These are phyloP conservation scores for Hyaena hyaena DNA, from an alignment of 2,113 vertebrate species.

Conservation along the genomic window DNA sequence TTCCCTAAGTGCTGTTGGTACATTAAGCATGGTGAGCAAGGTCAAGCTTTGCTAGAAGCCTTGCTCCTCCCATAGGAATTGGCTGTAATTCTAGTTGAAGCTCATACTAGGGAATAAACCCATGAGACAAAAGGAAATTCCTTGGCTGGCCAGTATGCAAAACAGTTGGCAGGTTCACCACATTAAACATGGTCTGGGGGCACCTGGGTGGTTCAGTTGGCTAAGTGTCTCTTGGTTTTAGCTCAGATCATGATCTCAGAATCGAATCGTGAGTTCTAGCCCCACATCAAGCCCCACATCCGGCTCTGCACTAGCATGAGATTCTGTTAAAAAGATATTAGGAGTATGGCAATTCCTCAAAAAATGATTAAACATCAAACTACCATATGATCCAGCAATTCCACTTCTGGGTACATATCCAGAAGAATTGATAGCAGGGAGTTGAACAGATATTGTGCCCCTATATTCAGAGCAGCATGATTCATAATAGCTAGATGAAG, in stretches of 20 bases:
- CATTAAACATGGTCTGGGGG: background rate
- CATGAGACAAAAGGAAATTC: background rate
- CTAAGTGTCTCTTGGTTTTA: no score
- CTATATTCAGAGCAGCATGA: no score
- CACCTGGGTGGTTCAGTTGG: no score
- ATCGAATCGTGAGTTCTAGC: no score
- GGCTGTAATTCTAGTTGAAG: background rate
- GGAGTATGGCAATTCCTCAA: background rate
- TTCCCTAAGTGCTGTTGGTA: background rate
- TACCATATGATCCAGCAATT: background rate
- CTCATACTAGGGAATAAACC: background rate
- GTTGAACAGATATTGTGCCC: no score
- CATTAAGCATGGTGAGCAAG: background rate
- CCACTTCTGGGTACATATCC: background rate
- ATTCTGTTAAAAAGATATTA: background rate
- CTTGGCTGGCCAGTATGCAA: background rate
- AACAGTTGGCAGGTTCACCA: background rate
- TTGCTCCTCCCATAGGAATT: background rate
- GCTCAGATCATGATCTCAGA: no score
- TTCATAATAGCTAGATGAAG: no score
- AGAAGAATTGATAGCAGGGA: background rate
- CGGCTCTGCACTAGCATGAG: background rate
- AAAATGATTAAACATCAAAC: background rate
- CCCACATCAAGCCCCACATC: no score
- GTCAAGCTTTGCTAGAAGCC: background rate